Conservation (phyloP, 2,113 vertebrate species). For the Mus pahari region DNA sequence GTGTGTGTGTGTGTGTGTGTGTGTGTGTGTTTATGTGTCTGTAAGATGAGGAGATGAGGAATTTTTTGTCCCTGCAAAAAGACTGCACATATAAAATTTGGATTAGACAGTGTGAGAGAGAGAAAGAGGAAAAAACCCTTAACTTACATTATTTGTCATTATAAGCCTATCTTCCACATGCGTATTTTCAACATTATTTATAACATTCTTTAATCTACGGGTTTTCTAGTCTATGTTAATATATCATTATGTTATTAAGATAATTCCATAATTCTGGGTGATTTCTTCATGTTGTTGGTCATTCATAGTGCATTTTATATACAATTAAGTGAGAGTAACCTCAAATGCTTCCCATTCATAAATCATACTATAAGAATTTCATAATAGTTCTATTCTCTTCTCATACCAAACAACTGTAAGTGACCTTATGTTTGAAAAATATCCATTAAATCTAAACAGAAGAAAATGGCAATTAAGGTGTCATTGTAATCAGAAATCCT, state of each 20-base stretch:
- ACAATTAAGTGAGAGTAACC: neutral
- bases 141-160: neutral
- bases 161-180: neutral
- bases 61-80: neutral
- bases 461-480: neutral
- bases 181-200: neutral
- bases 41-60: neutral
- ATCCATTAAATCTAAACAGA: neutral
- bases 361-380: neutral
- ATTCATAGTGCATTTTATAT: neutral
- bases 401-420: neutral
- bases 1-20: neutral
- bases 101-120: neutral
- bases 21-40: neutral
- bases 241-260: constrained; percentile 34
- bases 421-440: neutral
- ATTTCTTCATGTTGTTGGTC: constrained; percentile 18
- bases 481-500: neutral
- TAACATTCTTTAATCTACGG: neutral
- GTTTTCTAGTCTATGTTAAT: neutral
- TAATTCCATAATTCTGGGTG: neutral
- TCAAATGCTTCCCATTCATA: neutral
- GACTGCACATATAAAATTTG: neutral
- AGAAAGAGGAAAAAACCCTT: neutral
- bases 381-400: neutral